These are phyloP conservation scores for Lymantria monacha DNA, from an alignment of 2,888 invertebrate species.

Conservation along the genomic window DNA sequence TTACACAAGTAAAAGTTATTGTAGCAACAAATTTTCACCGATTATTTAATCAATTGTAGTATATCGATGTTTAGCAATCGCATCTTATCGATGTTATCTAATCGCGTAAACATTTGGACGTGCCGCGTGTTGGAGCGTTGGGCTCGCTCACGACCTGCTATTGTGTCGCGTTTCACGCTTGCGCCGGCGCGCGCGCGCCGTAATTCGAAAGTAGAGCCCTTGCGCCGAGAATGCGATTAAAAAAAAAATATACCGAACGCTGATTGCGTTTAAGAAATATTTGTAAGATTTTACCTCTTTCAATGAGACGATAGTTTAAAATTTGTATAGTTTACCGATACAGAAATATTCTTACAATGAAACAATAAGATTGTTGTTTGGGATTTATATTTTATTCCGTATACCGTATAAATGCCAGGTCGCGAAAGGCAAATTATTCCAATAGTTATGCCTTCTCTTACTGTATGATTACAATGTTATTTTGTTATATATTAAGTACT, in stretches of 20 bases:
- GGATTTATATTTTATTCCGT: too few relatives aligned
- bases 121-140: constrained; percentile 38
- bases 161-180: constrained; percentile 68
- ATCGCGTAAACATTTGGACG: constrained; percentile 73
- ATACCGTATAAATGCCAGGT: too few relatives aligned
- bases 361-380: neutral
- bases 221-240: constrained; percentile 49
- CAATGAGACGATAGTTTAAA: constrained; percentile 7
- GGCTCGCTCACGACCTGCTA: constrained; percentile 53
- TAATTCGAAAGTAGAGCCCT: constrained; percentile 50
- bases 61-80: constrained; percentile 50
- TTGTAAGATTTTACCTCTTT: constrained; percentile 29
- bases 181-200: constrained; percentile 35
- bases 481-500: too few relatives aligned
- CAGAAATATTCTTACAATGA: neutral
- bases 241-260: constrained; percentile 44
- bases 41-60: constrained; percentile 41
- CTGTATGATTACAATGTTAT: neutral
- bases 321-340: neutral
- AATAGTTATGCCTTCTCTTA: too few relatives aligned
- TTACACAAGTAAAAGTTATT: neutral
- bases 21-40: constrained; percentile 29
- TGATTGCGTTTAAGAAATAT: constrained; percentile 46
- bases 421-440: too few relatives aligned
- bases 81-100: constrained; percentile 55